Evolutionary conservation across 1,140 invertebrate species (phyloP), one percentile per base, ranked within the genome.

Genomic region (Formica exsecta): DNA sequence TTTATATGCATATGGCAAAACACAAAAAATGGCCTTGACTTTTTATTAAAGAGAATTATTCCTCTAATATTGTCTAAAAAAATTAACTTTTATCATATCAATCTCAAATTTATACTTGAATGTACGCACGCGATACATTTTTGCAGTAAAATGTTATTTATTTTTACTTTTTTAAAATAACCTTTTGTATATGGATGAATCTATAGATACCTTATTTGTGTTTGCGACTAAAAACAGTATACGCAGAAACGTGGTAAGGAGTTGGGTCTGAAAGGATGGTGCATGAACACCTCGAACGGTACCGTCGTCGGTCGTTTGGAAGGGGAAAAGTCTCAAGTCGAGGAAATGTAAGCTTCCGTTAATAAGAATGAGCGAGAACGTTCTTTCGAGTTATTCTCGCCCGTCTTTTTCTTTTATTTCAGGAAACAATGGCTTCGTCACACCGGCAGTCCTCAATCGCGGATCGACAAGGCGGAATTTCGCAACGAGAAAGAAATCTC

Each of bases 281-380:
- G 97, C 88, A 97, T 96, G 95, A 98, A 98, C 92, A 98, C 97
- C 0, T 88, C 95, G 1, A 86, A 94, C 70, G 96, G 96, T n/a
- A 98, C 97, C 6, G 97, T 98, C 1, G 91, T 96, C 41, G 97
- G 98, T 16, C 95, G 96, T 71, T 91, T 98, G 29, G 96, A 98
- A 95, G 98, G 98, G 57, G 94, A 96, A 9, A 87, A 93, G 68
- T 92, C 95, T 1, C 96, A 97, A 93, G 91, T 98, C 22, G 94
- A 96, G 65, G 90, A 96, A 91, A 98, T 98, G 97, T 98, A 95
- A 96, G 96, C 59, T 51, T 19, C 38, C 0, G n/a, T 32, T 22
- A 38, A 65, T 11, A 29, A 1, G 19, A 51, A 54, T n/a, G 25
- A 59, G 4, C 0, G 4, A 48, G 9, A n/a, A 13, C 2, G 48